These are phyloP conservation scores for Styela clava DNA, from an alignment of 23 tunicate species.

Conservation along the genomic window DNA sequence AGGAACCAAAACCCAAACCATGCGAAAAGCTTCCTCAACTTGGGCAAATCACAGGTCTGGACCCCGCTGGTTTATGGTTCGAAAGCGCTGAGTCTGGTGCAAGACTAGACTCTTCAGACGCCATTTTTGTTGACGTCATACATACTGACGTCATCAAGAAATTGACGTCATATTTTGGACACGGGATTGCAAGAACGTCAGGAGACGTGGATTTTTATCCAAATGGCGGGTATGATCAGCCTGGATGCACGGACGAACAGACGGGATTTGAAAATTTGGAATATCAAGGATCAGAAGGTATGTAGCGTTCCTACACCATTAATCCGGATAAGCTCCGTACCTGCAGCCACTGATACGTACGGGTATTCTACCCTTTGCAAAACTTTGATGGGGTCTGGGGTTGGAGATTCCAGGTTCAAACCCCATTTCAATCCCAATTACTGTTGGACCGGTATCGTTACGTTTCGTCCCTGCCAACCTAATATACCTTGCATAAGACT, in stretches of 20 bases:
- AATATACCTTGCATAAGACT: no score
- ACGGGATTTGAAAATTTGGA: not conserved
- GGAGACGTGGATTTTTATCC: conserved; percentile 34
- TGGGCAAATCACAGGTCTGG: conserved; percentile 33
- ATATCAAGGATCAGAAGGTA: not conserved
- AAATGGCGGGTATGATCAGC: conserved; percentile 26
- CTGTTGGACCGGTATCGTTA: not conserved
- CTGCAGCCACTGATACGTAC: not conserved
- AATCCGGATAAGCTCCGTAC: no score
- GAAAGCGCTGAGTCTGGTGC: conserved; percentile 1
- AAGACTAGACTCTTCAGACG: conserved; percentile 26
- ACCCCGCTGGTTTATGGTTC: conserved; percentile 21
- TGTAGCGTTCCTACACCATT: no score
- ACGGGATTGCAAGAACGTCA: not conserved
- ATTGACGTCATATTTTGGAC: not conserved
- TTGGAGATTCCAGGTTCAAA: no score
- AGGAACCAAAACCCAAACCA: conserved; percentile 2
- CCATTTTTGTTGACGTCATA: conserved; percentile 26
- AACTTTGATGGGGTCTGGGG: no score
- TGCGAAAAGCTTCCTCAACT: conserved; percentile 6
- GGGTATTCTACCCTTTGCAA: not conserved
- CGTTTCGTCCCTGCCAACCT: no score
- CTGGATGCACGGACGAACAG: conserved; percentile 4
- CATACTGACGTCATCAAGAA: conserved; percentile 21
- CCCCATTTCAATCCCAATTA: conserved; percentile 2